A percentile compares a stretch with the other conserved stretches of the same genome.
Conservation (phyloP, 64 coral and sea anemone genomes). For the Catalaphyllia jardinei region DNA sequence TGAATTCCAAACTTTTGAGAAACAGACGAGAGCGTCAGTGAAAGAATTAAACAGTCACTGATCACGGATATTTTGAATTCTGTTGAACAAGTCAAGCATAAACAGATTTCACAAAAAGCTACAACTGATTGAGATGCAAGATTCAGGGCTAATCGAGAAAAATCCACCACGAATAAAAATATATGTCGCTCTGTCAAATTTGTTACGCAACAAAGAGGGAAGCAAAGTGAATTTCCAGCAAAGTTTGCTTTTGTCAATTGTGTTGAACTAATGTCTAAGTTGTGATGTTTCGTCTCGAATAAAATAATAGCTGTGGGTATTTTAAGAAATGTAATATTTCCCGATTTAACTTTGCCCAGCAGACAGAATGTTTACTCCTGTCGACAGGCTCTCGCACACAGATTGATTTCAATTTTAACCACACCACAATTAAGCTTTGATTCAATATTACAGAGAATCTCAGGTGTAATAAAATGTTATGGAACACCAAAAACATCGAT, state of each 20-base stretch:
- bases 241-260: not conserved
- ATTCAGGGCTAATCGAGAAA: not conserved
- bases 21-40: constrained; percentile 18
- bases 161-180: not conserved
- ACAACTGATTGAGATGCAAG: not conserved
- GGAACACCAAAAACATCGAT: not conserved
- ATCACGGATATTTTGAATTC: constrained; percentile 42
- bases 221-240: not conserved
- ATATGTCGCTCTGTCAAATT: not conserved
- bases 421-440: not conserved
- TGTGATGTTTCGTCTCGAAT: constrained; percentile 4
- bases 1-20: constrained; percentile 6
- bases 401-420: not conserved
- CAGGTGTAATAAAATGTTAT: not conserved
- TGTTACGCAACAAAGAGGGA: not conserved
- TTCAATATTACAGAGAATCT: not conserved
- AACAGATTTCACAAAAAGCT: not conserved
- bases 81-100: constrained; percentile 29
- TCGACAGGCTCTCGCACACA: too few species aligned
- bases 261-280: not conserved
- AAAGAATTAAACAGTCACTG: constrained; percentile 34
- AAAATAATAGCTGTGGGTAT: not conserved
- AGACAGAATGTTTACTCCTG: not conserved
- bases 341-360: not conserved
- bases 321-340: constrained; percentile 1